Percentiles rank a stretch among this genome's conserved stretches.
These are phyloP conservation scores for Pachyuromys duprasi DNA, from an alignment of 2,797 vertebrate species.

Conservation along the genomic window DNA sequence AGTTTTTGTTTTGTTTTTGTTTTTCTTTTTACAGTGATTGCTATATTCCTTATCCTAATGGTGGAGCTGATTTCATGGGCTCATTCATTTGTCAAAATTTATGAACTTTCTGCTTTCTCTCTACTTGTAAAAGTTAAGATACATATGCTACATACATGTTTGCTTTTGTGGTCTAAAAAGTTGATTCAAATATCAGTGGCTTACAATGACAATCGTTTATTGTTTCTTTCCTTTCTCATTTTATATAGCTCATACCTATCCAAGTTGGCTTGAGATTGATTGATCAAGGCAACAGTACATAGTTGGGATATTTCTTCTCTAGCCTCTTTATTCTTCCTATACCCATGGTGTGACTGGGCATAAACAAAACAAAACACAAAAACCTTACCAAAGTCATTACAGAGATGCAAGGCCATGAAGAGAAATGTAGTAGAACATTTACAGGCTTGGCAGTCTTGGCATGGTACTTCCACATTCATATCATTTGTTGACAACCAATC, in stretches of 20 bases:
- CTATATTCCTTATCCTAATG: neutral
- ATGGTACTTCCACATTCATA: neutral
- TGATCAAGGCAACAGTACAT: neutral
- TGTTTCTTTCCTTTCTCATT: neutral
- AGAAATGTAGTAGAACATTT: neutral
- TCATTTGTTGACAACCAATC: neutral
- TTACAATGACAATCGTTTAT: neutral
- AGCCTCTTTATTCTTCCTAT: neutral
- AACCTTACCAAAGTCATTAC: neutral
- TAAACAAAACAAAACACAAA: too few species aligned
- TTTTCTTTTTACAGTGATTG: neutral
- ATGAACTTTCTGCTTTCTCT: neutral
- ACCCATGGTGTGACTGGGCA: rapidly evolving
- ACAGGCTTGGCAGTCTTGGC: neutral
- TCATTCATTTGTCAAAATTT: neutral
- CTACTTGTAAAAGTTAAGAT: neutral
- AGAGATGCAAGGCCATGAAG: neutral
- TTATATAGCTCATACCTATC: neutral
- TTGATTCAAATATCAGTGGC: neutral
- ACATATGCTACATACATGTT: neutral
- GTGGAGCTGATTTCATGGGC: neutral
- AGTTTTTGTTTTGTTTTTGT: neutral
- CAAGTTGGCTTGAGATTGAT: neutral
- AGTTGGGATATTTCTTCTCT: neutral
- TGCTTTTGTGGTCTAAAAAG: neutral